Percentiles rank a stretch among this genome's conserved stretches.
Evolutionary conservation across 2,113 vertebrate genomes (phyloP).

Genomic region (Megatriorchis doriae): DNA sequence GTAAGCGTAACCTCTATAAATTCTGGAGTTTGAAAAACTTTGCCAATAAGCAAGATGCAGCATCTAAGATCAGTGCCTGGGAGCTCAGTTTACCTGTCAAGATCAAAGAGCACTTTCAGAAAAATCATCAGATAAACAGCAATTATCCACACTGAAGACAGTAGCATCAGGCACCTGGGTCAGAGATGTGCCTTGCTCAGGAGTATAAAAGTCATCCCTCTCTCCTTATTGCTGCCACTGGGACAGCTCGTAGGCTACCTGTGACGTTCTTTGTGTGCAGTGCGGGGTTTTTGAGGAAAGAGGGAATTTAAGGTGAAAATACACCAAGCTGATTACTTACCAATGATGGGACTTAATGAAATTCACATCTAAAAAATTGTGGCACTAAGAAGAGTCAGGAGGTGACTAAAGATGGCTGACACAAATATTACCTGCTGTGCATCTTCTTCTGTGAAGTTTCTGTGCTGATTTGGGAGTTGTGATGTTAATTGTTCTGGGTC

Average conservation of each 20-base stretch:
- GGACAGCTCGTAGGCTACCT: neutral
- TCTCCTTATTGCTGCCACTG: neutral
- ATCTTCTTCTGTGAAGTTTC: neutral
- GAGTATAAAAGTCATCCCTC: neutral
- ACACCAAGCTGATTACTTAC: neutral
- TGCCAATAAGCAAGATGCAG: neutral
- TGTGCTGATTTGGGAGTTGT: neutral
- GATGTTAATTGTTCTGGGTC: neutral
- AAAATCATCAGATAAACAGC: neutral
- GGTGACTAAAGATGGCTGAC: neutral
- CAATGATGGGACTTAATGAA: neutral
- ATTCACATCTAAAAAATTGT: neutral
- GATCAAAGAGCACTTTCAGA: neutral
- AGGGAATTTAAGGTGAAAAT: neutral
- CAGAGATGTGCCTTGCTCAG: neutral
- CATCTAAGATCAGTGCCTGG: neutral
- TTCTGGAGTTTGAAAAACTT: neutral
- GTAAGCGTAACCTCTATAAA: neutral
- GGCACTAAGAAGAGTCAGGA: neutral
- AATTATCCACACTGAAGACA: neutral
- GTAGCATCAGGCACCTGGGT: neutral
- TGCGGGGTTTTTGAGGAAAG: neutral
- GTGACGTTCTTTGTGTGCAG: neutral
- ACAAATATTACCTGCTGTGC: neutral
- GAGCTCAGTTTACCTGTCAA: neutral